These are phyloP conservation scores for Phanerotoma sp. DNA, from an alignment of 2,888 invertebrate species.

Conservation along the genomic window DNA sequence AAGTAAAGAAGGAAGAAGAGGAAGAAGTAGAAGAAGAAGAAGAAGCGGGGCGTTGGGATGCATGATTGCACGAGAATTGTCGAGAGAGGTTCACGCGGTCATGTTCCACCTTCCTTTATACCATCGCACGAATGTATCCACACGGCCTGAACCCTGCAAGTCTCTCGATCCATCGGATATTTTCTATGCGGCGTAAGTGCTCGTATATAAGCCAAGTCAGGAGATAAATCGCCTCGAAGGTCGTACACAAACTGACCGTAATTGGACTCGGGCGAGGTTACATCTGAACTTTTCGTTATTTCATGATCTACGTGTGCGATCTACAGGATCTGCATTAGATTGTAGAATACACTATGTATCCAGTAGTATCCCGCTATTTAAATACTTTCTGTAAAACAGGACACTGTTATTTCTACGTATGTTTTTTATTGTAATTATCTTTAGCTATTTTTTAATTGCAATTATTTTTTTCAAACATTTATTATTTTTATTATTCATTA, in stretches of 20 bases:
- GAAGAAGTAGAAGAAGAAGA: no score
- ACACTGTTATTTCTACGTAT: no score
- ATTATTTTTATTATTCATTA: no score
- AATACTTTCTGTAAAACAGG: no score
- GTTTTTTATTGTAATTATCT: no score
- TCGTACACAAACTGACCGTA: constrained; percentile 22
- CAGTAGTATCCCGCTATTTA: not conserved
- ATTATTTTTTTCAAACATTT: no score
- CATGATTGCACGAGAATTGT: constrained; percentile 33
- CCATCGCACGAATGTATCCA: not conserved
- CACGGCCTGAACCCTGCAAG: not conserved
- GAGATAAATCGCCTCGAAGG: constrained; percentile 20
- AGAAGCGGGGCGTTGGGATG: constrained; percentile 29
- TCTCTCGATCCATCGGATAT: constrained; percentile 7
- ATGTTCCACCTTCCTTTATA: not conserved
- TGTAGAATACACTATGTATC: not conserved
- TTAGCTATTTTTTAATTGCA: no score
- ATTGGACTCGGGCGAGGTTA: constrained; percentile 16
- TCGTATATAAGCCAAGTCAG: constrained; percentile 11
- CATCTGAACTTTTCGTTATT: constrained; percentile 2
- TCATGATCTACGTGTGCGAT: constrained; percentile 15
- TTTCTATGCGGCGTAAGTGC: constrained; percentile 8
- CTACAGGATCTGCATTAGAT: not conserved
- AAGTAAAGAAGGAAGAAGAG: not conserved
- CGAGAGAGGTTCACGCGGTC: constrained; percentile 14